These are phyloP conservation scores for Bombyx huttoni DNA, from an alignment of 2,888 invertebrate genomes.

Conservation along the genomic window DNA sequence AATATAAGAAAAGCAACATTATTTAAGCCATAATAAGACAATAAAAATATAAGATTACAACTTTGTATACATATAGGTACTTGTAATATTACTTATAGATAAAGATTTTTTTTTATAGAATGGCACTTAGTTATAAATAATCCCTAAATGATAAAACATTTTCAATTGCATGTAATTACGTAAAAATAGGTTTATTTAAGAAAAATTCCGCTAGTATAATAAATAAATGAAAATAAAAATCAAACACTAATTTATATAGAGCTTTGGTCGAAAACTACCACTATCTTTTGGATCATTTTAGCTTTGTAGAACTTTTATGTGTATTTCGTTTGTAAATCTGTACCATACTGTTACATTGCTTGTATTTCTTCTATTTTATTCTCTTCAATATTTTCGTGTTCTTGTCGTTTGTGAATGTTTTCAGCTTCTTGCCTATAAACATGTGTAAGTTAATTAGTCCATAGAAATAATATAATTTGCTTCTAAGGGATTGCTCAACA, in stretches of 20 bases:
- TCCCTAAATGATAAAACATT: neutral
- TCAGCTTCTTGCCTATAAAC: conserved; percentile 59
- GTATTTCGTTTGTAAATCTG: neutral
- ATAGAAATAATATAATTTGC: too few relatives aligned
- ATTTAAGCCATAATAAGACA: neutral
- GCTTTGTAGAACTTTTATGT: neutral
- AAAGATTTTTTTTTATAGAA: conserved; percentile 9
- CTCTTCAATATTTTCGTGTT: conserved; percentile 33
- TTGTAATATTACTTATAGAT: too few relatives aligned
- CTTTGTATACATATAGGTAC: too few relatives aligned
- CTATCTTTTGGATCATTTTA: conserved; percentile 49
- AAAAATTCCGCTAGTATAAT: conserved; percentile 2
- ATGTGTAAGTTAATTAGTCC: neutral
- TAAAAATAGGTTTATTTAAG: neutral
- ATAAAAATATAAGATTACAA: neutral
- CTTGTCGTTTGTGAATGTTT: conserved; percentile 48
- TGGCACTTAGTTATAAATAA: conserved; percentile 31
- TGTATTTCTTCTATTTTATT: conserved; percentile 44
- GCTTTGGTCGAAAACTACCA: conserved; percentile 65
- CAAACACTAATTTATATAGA: conserved; percentile 38
- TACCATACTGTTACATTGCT: conserved; percentile 41
- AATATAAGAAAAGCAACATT: conserved; percentile 1
- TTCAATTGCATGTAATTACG: neutral
- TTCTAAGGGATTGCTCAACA: too few relatives aligned
- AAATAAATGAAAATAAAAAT: conserved; percentile 26